Evolutionary conservation across 2,888 invertebrate genomes (phyloP).

Genomic region (Rutpela maculata): DNA sequence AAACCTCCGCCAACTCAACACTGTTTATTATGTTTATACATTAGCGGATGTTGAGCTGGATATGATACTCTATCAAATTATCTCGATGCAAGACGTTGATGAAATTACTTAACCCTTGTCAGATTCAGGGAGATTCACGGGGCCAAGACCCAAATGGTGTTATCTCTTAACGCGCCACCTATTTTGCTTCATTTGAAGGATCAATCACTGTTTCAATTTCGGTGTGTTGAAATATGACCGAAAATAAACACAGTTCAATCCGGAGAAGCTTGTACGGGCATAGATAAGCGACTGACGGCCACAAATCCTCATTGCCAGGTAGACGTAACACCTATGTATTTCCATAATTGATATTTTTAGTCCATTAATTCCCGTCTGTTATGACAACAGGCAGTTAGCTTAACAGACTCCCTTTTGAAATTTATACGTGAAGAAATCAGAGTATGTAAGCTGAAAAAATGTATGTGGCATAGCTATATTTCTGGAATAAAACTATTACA

Average conservation of each 20-base stretch:
- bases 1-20: slow-evolving; percentile 21
- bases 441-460: no score
- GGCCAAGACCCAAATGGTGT: slow-evolving; percentile 23
- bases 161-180: slow-evolving; percentile 51
- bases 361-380: no score
- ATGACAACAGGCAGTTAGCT: no score
- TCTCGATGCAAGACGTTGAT: slow-evolving; percentile 54
- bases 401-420: no score
- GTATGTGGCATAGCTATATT: no score
- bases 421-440: no score
- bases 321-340: no score
- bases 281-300: neutral
- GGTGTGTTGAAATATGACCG: slow-evolving; percentile 45
- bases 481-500: no score
- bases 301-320: no score
- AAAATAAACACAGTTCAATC: slow-evolving; percentile 30
- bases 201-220: slow-evolving; percentile 52
- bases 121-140: slow-evolving; percentile 40
- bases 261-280: neutral
- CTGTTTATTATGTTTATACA: slow-evolving; percentile 20
- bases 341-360: no score
- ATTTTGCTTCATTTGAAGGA: slow-evolving; percentile 50
- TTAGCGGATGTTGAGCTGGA: slow-evolving; percentile 12
- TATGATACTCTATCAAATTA: slow-evolving; percentile 49
- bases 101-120: slow-evolving; percentile 61